Conservation (phyloP, 23 tunicate species). For the Phallusia fumigata region DNA sequence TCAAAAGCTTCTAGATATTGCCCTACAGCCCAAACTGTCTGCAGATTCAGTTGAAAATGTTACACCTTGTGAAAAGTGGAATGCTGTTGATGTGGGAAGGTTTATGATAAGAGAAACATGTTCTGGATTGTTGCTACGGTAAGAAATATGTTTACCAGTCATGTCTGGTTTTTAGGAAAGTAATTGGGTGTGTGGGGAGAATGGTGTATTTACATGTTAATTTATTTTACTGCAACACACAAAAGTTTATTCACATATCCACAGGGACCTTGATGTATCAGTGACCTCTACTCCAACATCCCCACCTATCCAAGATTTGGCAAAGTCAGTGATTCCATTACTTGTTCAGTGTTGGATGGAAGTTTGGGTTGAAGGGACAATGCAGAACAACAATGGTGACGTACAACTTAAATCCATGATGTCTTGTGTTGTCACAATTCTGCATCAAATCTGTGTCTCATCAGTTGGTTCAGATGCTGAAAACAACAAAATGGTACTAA, state of each 20-base stretch:
- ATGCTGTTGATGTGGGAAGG: background rate
- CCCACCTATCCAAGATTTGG: background rate
- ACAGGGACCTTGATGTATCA: background rate
- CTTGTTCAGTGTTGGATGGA: conserved; percentile 27
- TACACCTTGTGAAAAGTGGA: background rate
- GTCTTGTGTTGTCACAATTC: background rate
- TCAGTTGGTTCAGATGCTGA: background rate
- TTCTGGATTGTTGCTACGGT: background rate
- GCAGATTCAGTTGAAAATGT: background rate
- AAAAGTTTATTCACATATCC: no score
- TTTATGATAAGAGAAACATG: background rate
- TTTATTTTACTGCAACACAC: no score
- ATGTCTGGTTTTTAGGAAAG: no score
- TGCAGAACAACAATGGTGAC: background rate
- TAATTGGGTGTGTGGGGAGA: no score
- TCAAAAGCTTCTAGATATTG: conserved; percentile 26
- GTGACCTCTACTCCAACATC: background rate
- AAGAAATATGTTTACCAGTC: background rate
- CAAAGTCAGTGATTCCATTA: background rate
- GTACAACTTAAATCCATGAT: background rate
- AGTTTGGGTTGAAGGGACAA: conserved; percentile 8
- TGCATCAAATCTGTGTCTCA: background rate
- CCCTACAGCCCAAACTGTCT: background rate
- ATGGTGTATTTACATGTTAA: no score
- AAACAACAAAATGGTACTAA: background rate